These are phyloP conservation scores for Lepidurus apus DNA, from an alignment of 1,140 invertebrate genomes.

Conservation along the genomic window DNA sequence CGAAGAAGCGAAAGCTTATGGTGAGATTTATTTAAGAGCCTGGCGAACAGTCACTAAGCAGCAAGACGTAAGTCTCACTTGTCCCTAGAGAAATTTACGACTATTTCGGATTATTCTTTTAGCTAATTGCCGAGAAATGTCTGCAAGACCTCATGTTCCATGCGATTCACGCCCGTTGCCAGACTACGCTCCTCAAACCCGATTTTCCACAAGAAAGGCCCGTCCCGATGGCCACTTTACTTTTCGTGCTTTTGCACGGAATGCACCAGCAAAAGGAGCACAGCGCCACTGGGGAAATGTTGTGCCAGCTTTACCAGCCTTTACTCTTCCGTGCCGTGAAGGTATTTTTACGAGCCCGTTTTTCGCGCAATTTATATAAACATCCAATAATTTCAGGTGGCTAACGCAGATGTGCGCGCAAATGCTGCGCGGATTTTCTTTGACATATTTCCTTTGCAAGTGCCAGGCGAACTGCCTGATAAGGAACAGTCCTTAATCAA, in stretches of 20 bases:
- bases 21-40: neutral
- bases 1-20: neutral
- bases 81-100: too few species aligned
- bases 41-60: neutral
- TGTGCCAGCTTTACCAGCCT: neutral
- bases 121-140: constrained; percentile 7
- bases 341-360: neutral
- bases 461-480: neutral
- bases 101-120: neutral
- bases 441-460: neutral
- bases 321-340: neutral
- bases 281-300: neutral
- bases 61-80: neutral
- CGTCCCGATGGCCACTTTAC: neutral
- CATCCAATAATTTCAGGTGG: neutral
- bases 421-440: neutral
- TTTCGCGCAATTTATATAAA: neutral
- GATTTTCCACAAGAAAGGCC: neutral
- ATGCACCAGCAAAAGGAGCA: neutral
- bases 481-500: neutral
- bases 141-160: constrained; percentile 1
- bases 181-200: neutral
- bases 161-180: neutral
- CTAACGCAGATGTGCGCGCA: neutral
- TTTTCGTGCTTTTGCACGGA: neutral